Conservation (phyloP, 2,113 vertebrate genomes). For the Leptocoma aspasia region DNA sequence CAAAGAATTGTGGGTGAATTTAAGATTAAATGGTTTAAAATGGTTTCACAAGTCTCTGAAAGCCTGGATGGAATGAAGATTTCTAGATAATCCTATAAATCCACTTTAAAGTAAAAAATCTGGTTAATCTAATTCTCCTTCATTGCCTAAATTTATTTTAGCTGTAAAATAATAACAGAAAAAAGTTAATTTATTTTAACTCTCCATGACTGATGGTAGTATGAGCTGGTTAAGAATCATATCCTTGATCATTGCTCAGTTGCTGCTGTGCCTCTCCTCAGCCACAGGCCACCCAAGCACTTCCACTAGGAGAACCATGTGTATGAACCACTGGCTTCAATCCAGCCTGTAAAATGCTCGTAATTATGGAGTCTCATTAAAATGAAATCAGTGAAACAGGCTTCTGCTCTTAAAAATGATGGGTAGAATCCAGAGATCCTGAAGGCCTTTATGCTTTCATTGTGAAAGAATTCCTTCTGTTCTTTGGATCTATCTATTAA, state of each 20-base stretch:
- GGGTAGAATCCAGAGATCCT: background rate
- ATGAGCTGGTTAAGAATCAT: background rate
- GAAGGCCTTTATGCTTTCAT: background rate
- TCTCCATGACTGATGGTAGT: background rate
- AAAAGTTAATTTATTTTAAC: background rate
- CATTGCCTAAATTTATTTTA: background rate
- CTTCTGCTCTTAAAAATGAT: background rate
- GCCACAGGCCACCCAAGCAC: background rate
- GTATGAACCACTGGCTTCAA: background rate
- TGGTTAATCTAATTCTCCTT: background rate
- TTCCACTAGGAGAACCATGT: background rate
- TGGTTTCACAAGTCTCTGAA: background rate
- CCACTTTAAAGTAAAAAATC: background rate
- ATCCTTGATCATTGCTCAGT: background rate
- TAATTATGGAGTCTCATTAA: background rate
- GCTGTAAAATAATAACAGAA: background rate
- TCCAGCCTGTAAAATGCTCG: background rate
- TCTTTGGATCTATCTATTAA: background rate
- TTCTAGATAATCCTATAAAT: background rate
- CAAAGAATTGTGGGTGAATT: background rate
- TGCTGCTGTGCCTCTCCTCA: background rate
- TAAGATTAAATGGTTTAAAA: background rate
- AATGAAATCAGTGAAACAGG: background rate
- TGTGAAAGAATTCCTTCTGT: background rate
- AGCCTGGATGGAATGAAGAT: background rate